phyloP scores from a whole-genome alignment of 2,113 vertebrate species.

The Pollimyrus isidori region DNA sequence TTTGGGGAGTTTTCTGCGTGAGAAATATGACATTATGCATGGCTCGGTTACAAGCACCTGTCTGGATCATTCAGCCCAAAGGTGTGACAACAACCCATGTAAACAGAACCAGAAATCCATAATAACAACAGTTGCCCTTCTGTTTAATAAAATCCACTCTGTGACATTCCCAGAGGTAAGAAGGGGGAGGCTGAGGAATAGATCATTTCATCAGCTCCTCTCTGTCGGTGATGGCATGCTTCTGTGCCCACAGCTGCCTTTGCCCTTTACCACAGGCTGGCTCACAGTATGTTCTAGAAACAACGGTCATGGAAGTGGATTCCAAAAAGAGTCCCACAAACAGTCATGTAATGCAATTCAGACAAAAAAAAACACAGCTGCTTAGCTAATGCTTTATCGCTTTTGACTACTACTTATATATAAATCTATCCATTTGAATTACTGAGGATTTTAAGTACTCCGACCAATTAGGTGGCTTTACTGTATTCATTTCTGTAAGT shows the following conservation, averaged over 20 bases:
- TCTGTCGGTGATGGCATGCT: not conserved
- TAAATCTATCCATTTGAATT: not conserved
- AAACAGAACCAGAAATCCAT: not conserved
- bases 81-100: not conserved
- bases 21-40: not conserved
- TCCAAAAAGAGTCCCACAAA: not conserved
- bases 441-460: not conserved
- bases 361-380: not conserved
- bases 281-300: slow-evolving; percentile 55
- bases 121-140: not conserved
- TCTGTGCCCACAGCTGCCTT: slow-evolving; percentile 18
- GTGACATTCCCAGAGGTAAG: not conserved
- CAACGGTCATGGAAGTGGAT: not conserved
- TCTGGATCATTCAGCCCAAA: not conserved
- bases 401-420: not conserved
- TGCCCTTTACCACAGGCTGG: slow-evolving; percentile 56
- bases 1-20: not conserved
- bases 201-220: not conserved
- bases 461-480: too few relatives aligned
- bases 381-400: not conserved
- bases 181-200: not conserved
- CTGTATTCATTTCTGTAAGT: too few relatives aligned
- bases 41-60: not conserved
- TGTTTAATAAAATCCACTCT: not conserved
- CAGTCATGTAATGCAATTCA: not conserved